Evolutionary conservation across 1,140 invertebrate species (phyloP), one percentile per base, ranked within the genome.

Genomic region (Drosophila pachea): DNA sequence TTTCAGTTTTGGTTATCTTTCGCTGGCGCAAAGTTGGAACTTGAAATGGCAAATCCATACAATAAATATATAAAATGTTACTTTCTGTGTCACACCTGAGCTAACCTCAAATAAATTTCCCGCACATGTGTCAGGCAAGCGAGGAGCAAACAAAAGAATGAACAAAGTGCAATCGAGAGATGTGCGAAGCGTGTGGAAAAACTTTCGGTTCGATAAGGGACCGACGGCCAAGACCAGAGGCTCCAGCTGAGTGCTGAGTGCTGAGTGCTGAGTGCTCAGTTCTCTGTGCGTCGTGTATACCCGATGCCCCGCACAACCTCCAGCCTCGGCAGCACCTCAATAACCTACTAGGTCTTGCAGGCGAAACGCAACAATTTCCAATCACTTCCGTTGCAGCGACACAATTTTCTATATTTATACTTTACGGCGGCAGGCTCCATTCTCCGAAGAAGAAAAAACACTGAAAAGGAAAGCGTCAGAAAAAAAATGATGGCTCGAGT

Each of bases 21-120:
- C 49, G 62, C 38, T 22, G 68, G 67, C 60, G 64, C 58, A 82
- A 81, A 82, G 78, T 73, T 81, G 70, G 72, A 83, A 75, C 77
- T 84, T 86, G 70, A 84, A 84, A 81, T 84, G 77, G 82, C 70
- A 84, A 84, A 84, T 84, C 81, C 81, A 86, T 84, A 84, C 81
- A 84, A 84, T 84, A 84, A 84, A 84, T 84, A 84, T 84, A 84
- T 84, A 84, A 84, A 86, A 86, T 84, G 81, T 84, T 86, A 84
- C 81, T 66, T 74, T 76, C 69, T 77, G 70, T 86, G 81, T 86
- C 81, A 86, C 81, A 84, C 81, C 81, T 84, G 81, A 84, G 81
- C 81, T 86, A 86, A 84, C 81, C 81, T 86, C 81, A 86, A 84
- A 84, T 84, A 84, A 84, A 84, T 84, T 86, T 86, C 12, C 68